Conservation (phyloP, 2,113 vertebrate species). For the Parotia lawesii region DNA sequence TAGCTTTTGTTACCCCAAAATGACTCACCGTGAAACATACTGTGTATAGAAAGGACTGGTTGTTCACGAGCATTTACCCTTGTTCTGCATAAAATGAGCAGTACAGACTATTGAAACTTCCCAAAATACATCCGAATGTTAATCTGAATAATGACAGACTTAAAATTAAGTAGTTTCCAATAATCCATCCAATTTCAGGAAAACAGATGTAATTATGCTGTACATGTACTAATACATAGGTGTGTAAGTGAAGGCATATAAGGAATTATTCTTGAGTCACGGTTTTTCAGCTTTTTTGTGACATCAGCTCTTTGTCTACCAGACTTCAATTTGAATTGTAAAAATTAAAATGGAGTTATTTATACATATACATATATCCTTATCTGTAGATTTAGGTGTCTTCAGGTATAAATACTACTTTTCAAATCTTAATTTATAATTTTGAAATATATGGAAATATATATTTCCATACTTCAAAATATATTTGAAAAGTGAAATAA, state of each 20-base stretch:
- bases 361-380: not conserved
- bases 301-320: not conserved
- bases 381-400: not conserved
- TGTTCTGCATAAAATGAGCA: not conserved
- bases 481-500: not conserved
- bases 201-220: not conserved
- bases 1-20: not conserved
- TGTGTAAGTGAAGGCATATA: not conserved
- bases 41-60: not conserved
- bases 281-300: fast-evolving
- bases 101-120: not conserved
- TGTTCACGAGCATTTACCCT: not conserved
- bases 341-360: not conserved
- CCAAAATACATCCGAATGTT: not conserved
- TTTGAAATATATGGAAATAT: not conserved
- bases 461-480: not conserved
- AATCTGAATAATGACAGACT: not conserved
- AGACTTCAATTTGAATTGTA: not conserved
- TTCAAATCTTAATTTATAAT: not conserved
- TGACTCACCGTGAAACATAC: not conserved
- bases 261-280: not conserved
- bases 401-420: not conserved
- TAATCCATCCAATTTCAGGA: not conserved
- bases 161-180: not conserved
- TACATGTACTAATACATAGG: too few species aligned